Conservation (phyloP, 2,113 vertebrate genomes). For the Grammomys surdaster region DNA sequence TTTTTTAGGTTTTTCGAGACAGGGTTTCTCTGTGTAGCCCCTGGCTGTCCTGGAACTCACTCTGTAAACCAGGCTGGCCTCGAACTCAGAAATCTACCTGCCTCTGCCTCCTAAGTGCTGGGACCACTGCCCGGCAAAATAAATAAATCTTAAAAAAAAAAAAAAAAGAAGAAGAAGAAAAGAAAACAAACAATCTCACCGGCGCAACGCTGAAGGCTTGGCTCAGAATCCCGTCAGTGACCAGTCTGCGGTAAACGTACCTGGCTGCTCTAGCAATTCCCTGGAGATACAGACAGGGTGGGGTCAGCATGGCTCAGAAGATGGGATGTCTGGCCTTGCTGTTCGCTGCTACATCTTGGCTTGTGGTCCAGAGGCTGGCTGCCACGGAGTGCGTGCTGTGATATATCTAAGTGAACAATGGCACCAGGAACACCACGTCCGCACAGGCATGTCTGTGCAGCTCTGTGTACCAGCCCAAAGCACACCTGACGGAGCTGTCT, state of each 20-base stretch:
- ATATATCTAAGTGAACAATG: rapidly evolving
- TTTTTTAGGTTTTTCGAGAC: too few relatives aligned
- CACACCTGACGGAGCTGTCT: not conserved
- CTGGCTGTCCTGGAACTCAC: too few relatives aligned
- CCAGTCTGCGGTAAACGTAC: slow-evolving; percentile 93
- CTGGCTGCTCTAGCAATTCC: slow-evolving; percentile 95
- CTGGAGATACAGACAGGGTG: slow-evolving; percentile 81
- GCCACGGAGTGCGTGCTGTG: not conserved
- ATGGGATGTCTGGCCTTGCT: rapidly evolving
- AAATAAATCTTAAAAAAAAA: too few relatives aligned
- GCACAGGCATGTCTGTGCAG: rapidly evolving
- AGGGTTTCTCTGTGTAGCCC: too few relatives aligned
- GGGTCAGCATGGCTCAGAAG: too few relatives aligned
- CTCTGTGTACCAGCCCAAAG: not conserved
- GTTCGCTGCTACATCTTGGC: not conserved
- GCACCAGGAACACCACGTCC: rapidly evolving
- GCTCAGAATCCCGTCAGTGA: slow-evolving; percentile 96
- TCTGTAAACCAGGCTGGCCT: too few relatives aligned
- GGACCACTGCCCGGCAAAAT: too few relatives aligned
- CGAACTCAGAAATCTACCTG: too few relatives aligned
- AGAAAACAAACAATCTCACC: slow-evolving; percentile 86
- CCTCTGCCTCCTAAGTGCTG: too few relatives aligned
- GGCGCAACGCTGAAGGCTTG: slow-evolving; percentile 95
- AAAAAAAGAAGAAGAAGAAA: too few relatives aligned
- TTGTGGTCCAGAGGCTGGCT: not conserved